These are phyloP conservation scores for Dysdera silvatica DNA, from an alignment of 1,140 invertebrate genomes.

Conservation along the genomic window DNA sequence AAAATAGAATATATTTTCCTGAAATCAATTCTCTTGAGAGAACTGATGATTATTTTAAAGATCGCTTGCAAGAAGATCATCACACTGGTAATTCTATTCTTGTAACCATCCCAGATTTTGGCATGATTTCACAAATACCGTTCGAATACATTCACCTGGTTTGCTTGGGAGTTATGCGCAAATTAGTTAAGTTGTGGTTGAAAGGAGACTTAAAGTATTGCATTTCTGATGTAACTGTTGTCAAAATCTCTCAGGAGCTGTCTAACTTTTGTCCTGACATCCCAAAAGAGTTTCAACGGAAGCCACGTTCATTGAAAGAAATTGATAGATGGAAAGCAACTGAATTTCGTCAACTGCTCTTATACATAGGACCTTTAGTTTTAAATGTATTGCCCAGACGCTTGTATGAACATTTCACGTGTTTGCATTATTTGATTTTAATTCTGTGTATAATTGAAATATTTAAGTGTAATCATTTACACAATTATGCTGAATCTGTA, in stretches of 20 bases:
- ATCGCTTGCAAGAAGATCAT: neutral
- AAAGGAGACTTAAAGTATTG: neutral
- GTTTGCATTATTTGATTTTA: too few species aligned
- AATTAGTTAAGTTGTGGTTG: neutral
- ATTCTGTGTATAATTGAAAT: too few species aligned
- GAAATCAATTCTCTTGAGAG: neutral
- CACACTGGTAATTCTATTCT: neutral
- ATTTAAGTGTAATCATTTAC: too few species aligned
- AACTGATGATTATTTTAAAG: neutral
- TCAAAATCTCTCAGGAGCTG: too few species aligned
- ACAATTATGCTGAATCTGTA: too few species aligned
- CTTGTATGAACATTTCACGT: neutral
- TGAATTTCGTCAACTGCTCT: constrained; percentile 1
- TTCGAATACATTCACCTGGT: neutral
- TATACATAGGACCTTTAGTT: neutral
- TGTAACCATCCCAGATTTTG: neutral
- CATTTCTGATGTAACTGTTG: too few species aligned
- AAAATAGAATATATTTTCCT: neutral
- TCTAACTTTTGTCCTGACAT: too few species aligned
- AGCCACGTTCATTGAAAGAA: neutral
- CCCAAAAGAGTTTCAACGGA: neutral
- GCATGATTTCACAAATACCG: neutral
- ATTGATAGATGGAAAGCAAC: constrained; percentile 1
- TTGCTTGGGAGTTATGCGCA: neutral
- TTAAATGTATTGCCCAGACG: neutral